These are phyloP conservation scores for Percopsis transmontana DNA, from an alignment of 2,113 vertebrate genomes.

Conservation along the genomic window DNA sequence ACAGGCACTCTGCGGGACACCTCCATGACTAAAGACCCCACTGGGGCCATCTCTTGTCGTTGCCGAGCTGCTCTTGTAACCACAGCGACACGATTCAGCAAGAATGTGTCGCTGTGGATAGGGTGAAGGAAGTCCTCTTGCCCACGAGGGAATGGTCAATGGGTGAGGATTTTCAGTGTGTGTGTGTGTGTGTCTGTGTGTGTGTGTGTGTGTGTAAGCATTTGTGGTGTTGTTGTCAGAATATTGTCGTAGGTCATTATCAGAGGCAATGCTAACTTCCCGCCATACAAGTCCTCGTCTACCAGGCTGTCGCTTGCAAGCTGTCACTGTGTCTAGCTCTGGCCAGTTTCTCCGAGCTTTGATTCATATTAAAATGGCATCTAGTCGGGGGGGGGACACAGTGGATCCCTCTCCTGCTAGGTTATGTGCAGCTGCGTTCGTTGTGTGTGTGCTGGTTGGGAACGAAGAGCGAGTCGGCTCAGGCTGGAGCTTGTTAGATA, in stretches of 20 bases:
- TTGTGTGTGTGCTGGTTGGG: no score
- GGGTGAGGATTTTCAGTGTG: background rate
- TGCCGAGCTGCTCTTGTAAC: constrained; percentile 58
- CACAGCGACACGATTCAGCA: constrained; percentile 56
- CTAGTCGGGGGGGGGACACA: constrained; percentile 8
- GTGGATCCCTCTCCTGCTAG: constrained; percentile 6
- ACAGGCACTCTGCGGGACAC: constrained; percentile 51
- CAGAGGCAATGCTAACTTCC: constrained; percentile 35
- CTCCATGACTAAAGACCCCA: constrained; percentile 51
- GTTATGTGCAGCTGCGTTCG: constrained; percentile 6
- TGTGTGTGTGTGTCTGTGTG: background rate
- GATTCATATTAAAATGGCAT: constrained; percentile 20
- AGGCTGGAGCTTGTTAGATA: constrained; percentile 19
- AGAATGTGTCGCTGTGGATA: constrained; percentile 69
- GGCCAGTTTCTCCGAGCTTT: background rate
- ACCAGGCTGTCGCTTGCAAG: constrained; percentile 64
- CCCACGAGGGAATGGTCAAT: constrained; percentile 36
- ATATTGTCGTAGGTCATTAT: constrained; percentile 62
- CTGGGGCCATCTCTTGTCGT: constrained; percentile 33
- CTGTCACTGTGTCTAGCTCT: constrained; percentile 45
- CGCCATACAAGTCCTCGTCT: constrained; percentile 1
- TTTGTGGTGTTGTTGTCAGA: constrained; percentile 56
- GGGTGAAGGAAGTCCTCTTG: constrained; percentile 60
- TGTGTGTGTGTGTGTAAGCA: constrained; percentile 8
- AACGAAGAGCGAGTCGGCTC: constrained; percentile 12